Conservation (phyloP, 2,113 vertebrate species). For the Tyrannus savana region DNA sequence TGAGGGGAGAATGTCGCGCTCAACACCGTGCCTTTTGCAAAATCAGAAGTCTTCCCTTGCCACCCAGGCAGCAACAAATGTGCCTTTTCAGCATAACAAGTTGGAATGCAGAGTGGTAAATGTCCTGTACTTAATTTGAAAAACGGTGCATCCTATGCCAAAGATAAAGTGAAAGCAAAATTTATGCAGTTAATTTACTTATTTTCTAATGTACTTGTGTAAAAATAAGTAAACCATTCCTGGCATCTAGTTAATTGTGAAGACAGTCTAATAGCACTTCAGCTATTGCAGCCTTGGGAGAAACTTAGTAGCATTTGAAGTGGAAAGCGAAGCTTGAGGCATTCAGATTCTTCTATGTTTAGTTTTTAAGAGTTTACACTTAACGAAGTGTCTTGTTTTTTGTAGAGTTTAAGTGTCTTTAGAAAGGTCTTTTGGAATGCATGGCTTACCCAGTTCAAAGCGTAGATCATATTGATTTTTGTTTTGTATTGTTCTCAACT, state of each 20-base stretch:
- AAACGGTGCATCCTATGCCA: background rate
- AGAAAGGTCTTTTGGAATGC: conserved; percentile 1
- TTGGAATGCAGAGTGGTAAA: background rate
- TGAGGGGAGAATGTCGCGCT: background rate
- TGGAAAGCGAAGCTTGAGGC: conserved; percentile 2
- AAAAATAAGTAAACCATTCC: background rate
- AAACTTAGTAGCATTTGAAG: conserved; percentile 22
- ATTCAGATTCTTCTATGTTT: conserved; percentile 18
- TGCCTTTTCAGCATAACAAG: background rate
- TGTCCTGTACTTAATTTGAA: conserved; percentile 19
- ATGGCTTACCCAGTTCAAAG: background rate
- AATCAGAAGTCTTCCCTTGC: conserved; percentile 42
- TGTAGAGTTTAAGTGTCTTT: conserved; percentile 29
- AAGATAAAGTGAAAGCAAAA: conserved; percentile 25
- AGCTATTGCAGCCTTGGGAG: background rate
- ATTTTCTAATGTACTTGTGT: background rate
- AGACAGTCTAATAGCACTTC: conserved; percentile 38
- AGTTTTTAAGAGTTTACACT: conserved; percentile 24
- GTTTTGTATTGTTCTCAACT: background rate
- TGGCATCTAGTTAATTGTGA: background rate
- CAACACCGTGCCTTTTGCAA: conserved; percentile 26
- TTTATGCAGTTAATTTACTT: background rate
- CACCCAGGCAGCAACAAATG: conserved; percentile 7
- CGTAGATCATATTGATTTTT: background rate
- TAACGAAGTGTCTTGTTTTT: background rate